Percentiles rank a stretch among this genome's conserved stretches.
phyloP scores from a whole-genome alignment of 2,888 invertebrate genomes.

The Drosophila prostipennis region DNA sequence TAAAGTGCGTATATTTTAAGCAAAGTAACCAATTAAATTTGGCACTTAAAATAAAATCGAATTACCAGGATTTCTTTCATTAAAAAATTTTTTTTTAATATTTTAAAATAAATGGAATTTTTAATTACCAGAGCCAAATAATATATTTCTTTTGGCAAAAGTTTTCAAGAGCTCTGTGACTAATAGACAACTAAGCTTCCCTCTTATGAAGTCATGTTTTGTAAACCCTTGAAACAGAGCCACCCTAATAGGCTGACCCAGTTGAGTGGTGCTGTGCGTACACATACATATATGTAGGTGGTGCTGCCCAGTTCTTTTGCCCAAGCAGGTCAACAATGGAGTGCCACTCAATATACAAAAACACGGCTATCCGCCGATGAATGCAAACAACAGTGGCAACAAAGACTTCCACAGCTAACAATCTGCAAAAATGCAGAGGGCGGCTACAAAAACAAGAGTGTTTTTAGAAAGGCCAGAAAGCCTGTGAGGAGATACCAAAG shows the following conservation, averaged over 20 bases:
- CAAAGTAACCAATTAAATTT: no score
- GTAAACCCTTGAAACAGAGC: background rate
- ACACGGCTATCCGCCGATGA: slow-evolving; percentile 52
- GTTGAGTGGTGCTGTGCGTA: slow-evolving; percentile 33
- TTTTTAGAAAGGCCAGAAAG: slow-evolving; percentile 6
- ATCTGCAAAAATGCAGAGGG: slow-evolving; percentile 3
- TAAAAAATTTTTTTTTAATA: no score
- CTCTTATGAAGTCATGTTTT: background rate
- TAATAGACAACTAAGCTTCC: background rate
- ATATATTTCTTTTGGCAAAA: background rate
- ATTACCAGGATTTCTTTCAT: no score
- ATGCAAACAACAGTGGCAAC: slow-evolving; percentile 38
- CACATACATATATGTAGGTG: slow-evolving; percentile 21
- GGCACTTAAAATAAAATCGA: no score
- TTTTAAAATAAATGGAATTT: no score
- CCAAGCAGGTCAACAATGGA: slow-evolving; percentile 64
- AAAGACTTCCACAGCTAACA: slow-evolving; percentile 7
- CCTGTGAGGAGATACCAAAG: slow-evolving; percentile 4
- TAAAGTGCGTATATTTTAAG: no score
- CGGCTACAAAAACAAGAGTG: background rate
- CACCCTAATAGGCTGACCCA: slow-evolving; percentile 35
- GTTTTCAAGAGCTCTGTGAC: background rate
- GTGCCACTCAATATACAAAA: slow-evolving; percentile 64
- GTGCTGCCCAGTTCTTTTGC: slow-evolving; percentile 14
- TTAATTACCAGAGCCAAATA: background rate